Conservation (phyloP, 2,113 vertebrate genomes). For the Proterorhinus semilunaris region DNA sequence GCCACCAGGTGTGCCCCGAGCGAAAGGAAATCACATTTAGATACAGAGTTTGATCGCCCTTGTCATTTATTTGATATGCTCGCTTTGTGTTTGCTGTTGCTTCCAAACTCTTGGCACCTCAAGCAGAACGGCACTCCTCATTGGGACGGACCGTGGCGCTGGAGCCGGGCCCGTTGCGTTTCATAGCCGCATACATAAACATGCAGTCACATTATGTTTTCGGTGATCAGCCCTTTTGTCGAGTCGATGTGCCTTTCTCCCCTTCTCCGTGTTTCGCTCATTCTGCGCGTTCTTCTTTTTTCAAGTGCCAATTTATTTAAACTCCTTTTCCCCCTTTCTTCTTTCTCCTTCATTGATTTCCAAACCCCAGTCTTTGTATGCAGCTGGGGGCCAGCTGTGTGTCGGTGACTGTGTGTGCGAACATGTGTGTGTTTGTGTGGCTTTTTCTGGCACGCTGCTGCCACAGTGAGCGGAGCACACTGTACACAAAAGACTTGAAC, state of each 20-base stretch:
- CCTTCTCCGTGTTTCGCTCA: slow-evolving; percentile 52
- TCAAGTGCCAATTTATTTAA: slow-evolving; percentile 84
- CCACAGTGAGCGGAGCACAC: slow-evolving; percentile 74
- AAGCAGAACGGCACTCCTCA: slow-evolving; percentile 23
- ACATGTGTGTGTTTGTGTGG: slow-evolving; percentile 71
- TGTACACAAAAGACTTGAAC: slow-evolving; percentile 68
- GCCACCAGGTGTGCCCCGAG: neutral
- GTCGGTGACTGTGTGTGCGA: slow-evolving; percentile 68
- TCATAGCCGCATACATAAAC: slow-evolving; percentile 31
- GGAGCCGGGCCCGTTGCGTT: slow-evolving; percentile 21
- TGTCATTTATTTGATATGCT: slow-evolving; percentile 25
- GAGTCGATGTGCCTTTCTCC: slow-evolving; percentile 56
- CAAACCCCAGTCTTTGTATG: slow-evolving; percentile 81
- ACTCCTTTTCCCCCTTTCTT: slow-evolving; percentile 79
- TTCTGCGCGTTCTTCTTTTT: slow-evolving; percentile 75
- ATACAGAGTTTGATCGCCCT: slow-evolving; percentile 4
- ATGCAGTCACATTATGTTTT: slow-evolving; percentile 47
- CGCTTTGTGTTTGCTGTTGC: slow-evolving; percentile 10
- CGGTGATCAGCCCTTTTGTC: slow-evolving; percentile 50
- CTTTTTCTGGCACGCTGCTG: slow-evolving; percentile 75
- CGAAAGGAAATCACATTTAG: slow-evolving; percentile 2
- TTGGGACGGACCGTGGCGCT: slow-evolving; percentile 21
- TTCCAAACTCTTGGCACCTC: slow-evolving; percentile 19
- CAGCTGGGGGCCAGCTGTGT: slow-evolving; percentile 84
- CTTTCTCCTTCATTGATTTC: slow-evolving; percentile 86